These are phyloP conservation scores for Luffia ferchaultella DNA, from an alignment of 2,888 invertebrate species.

Conservation along the genomic window DNA sequence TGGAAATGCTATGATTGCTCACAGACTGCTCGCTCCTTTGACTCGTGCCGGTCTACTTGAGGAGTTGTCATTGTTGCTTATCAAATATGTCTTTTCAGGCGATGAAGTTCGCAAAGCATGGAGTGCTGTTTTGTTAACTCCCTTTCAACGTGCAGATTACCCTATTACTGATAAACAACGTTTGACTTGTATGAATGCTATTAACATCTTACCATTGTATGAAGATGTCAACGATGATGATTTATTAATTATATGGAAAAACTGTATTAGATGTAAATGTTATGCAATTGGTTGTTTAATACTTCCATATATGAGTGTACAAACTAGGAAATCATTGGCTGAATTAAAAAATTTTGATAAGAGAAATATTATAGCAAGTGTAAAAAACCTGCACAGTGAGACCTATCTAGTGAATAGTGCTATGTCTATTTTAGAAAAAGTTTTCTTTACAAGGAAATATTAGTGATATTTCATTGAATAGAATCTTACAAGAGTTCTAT, in stretches of 20 bases:
- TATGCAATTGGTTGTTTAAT: conserved; percentile 50
- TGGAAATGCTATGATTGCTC: conserved; percentile 33
- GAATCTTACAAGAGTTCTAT: no score
- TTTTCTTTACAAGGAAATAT: conserved; percentile 29
- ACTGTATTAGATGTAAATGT: conserved; percentile 50
- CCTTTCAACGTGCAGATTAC: conserved; percentile 55
- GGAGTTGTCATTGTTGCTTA: conserved; percentile 44
- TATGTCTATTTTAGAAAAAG: conserved; percentile 50
- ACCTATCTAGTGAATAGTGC: conserved; percentile 54
- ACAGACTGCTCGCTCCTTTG: conserved; percentile 34
- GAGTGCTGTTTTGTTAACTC: conserved; percentile 47
- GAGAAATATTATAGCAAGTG: conserved; percentile 46
- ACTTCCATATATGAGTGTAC: conserved; percentile 48
- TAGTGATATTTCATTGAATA: no score
- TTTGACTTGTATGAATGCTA: conserved; percentile 42
- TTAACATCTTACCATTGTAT: conserved; percentile 52
- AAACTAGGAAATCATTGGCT: conserved; percentile 36
- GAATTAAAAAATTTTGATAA: conserved; percentile 53
- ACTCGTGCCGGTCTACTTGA: conserved; percentile 38
- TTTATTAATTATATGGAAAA: conserved; percentile 52
- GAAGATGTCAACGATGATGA: conserved; percentile 52
- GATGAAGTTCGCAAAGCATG: conserved; percentile 42
- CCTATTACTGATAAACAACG: conserved; percentile 56
- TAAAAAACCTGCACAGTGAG: conserved; percentile 52
- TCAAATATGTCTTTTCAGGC: conserved; percentile 39